phyloP scores from a whole-genome alignment of 2,888 invertebrate genomes.

The Cephonodes hylas region DNA sequence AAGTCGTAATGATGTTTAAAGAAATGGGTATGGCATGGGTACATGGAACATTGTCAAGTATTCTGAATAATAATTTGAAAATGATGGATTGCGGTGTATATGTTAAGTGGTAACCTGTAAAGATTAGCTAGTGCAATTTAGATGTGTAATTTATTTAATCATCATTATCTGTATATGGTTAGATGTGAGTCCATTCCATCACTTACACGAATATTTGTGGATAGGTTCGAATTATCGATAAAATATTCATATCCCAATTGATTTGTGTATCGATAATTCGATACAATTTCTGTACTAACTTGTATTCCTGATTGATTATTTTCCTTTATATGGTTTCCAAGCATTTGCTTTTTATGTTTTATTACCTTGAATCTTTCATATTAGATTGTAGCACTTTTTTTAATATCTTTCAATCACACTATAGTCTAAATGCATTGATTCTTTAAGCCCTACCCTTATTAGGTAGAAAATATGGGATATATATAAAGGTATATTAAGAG shows the following conservation, averaged over 20 bases:
- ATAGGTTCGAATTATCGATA: neutral
- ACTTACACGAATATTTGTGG: neutral
- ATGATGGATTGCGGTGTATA: neutral
- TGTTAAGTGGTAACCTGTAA: constrained; percentile 10
- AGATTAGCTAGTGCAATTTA: constrained; percentile 68
- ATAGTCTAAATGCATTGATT: neutral
- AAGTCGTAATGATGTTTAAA: too few species aligned
- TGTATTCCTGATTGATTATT: neutral
- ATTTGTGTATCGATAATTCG: neutral
- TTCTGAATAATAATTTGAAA: neutral
- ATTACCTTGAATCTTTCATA: neutral
- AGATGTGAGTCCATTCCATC: constrained; percentile 61
- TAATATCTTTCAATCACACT: neutral
- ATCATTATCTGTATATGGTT: constrained; percentile 52
- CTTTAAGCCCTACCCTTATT: neutral
- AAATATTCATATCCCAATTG: neutral
- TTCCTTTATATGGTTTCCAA: neutral
- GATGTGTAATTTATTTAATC: constrained; percentile 55
- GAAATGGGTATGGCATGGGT: too few species aligned
- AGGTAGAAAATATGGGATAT: neutral
- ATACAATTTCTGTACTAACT: neutral
- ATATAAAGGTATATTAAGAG: too few species aligned
- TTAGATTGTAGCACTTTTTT: neutral
- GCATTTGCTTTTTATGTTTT: neutral
- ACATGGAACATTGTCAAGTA: neutral